Evolutionary conservation across 2,888 invertebrate genomes (phyloP), one percentile per base, ranked within the genome.

Genomic region (Villa cingulata): DNA sequence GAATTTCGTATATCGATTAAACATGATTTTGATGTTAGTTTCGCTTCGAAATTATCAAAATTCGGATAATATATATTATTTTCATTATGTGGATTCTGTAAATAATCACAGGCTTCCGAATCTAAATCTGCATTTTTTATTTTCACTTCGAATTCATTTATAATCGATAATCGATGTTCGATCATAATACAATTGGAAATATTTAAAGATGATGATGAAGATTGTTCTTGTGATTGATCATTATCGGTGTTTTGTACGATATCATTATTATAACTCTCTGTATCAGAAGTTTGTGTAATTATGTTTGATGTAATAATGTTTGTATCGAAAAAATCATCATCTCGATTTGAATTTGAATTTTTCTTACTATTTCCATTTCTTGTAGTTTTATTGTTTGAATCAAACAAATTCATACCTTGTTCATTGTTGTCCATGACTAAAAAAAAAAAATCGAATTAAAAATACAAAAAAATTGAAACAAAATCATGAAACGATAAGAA

Each of bases 41-140:
- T 43, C 10, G 15, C 45, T 27, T 51, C 50, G 39, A 49, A 29
- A 27, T 37, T 45, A 4, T 48, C 41, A 10, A 51, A 27, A 43
- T 46, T 50, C 0, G 55, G 53, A 43, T 51, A 51, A 29, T 53
- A 53, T 3, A 50, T 17, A 46, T 53, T 53, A 42, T 45, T 45
- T 4, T n/a, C 9, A 20, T 10, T 39, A 19, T 32, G 7, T 23
- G 54, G 53, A n/a, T 39, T 27, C 16, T 49, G 17, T 19, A 54
- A 46, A 17, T 55, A 53, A 20, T 48, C 41, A 17, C 42, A 45
- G 1, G 51, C 53, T 27, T 51, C 53, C 23, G 42, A 36, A 5
- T 49, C 34, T 3, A 50, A 42, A 39, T 56, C 41, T 6, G 20
- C 16, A 1, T 43, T 19, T n/a, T 9, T 34, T 12, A 46, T 14